These are phyloP conservation scores for Pollimyrus isidori DNA, from an alignment of 2,113 vertebrate genomes.

Conservation along the genomic window DNA sequence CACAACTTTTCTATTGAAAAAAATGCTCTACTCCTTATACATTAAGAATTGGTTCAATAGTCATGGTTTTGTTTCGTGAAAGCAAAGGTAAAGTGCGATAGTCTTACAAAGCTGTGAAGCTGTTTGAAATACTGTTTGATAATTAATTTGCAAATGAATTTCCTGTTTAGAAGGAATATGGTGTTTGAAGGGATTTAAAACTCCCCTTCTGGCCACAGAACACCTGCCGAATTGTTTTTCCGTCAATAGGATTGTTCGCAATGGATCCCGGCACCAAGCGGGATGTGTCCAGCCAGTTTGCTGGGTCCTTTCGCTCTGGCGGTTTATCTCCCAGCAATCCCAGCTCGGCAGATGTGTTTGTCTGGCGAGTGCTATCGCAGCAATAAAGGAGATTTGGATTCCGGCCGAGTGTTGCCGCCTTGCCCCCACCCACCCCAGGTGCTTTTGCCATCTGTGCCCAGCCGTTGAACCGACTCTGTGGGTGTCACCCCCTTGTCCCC, in stretches of 20 bases:
- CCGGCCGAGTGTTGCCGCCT: conserved; percentile 7
- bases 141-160: neutral
- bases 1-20: neutral
- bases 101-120: neutral
- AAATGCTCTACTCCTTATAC: neutral
- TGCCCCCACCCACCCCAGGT: conserved; percentile 46
- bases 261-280: no score
- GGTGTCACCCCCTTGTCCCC: conserved; percentile 30
- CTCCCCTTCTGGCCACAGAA: neutral
- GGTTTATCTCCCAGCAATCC: conserved; percentile 14
- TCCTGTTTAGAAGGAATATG: neutral
- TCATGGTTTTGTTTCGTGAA: neutral
- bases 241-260: neutral
- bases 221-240: neutral
- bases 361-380: neutral
- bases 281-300: neutral
- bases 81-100: neutral
- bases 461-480: conserved; percentile 53
- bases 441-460: conserved; percentile 50
- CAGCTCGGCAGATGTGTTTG: conserved; percentile 24
- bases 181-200: neutral
- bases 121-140: neutral
- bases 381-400: conserved; percentile 31
- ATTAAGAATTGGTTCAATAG: neutral
- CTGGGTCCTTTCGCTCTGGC: neutral